Evolutionary conservation across 2,113 vertebrate genomes (phyloP), one percentile per base, ranked within the genome.

Genomic region (Ceyx margarethae): DNA sequence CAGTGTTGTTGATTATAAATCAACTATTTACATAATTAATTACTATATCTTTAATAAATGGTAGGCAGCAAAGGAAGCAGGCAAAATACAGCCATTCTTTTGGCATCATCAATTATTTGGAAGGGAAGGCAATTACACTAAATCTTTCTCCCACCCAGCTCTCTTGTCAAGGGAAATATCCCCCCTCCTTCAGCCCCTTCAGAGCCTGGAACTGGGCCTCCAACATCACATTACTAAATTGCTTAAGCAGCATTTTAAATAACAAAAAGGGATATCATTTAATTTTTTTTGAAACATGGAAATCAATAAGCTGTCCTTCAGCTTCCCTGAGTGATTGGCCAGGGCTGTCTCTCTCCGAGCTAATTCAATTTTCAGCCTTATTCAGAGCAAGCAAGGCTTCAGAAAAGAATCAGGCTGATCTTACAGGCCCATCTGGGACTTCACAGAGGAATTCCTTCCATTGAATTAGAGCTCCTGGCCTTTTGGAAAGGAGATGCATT

Each of bases 261-360:
- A 97, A 97, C 96, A 96, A 95, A 96, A 96, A 92, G 92, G 91
- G 91, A 92, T 92, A 97, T 97, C 96, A 97, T 98, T 98, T 97
- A 95, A 97, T 94, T 97, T 97, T 95, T 93, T 67, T 17, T 69
- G 92, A 96, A 96, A 97, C 89, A 91, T 92, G 97, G 91, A 97
- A 97, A 98, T 98, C 98, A 96, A 98, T 98, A 97, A 78, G 16
- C 95, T 77, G 97, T 96, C 95, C 97, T 97, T 97, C 97, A 96
- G 95, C 92, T 48, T 89, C 94, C 85, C 79, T 87, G 96, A 97
- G 84, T 92, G 94, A 98, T 95, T 48, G 93, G 83, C 95, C 65
- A 76, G 83, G 82, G 77, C 23, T 69, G 45, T 22, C 80, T 94
- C 83, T 65, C 86, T 91, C 85, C 4, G 60, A 96, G 96, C 94